phyloP scores from a whole-genome alignment of 2,888 invertebrate genomes.

The Globia sparganii region DNA sequence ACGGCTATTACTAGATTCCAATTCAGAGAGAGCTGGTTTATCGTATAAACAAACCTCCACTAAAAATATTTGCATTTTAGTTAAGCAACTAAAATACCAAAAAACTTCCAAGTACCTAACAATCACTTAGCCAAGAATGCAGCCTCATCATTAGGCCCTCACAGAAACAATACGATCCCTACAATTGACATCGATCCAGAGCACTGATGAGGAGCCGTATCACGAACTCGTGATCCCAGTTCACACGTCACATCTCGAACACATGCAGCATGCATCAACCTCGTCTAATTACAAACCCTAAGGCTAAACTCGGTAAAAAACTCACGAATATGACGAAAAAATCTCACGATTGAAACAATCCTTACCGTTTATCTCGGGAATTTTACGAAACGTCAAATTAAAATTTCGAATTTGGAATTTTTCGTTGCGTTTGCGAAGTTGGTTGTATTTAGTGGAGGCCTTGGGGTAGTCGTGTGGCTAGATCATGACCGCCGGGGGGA shows the following conservation, averaged over 20 bases:
- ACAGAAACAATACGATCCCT: constrained; percentile 55
- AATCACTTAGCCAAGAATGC: constrained; percentile 51
- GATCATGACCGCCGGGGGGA: constrained; percentile 80
- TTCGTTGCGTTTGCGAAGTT: constrained; percentile 56
- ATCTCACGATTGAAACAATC: constrained; percentile 68
- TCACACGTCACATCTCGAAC: constrained; percentile 67
- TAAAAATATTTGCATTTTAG: constrained; percentile 19
- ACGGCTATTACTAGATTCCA: neutral
- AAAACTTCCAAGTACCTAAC: constrained; percentile 35
- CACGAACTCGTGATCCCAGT: constrained; percentile 63
- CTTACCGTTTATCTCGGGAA: constrained; percentile 65
- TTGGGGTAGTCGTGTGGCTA: constrained; percentile 71
- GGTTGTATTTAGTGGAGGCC: constrained; percentile 69
- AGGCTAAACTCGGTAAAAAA: constrained; percentile 67
- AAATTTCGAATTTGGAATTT: constrained; percentile 60
- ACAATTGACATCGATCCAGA: constrained; percentile 66
- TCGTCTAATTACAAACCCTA: constrained; percentile 65
- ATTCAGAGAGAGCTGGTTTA: neutral
- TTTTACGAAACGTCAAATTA: constrained; percentile 71
- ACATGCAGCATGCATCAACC: constrained; percentile 65
- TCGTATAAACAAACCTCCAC: neutral
- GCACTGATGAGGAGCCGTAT: constrained; percentile 53
- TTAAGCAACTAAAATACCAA: constrained; percentile 36
- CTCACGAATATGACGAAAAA: constrained; percentile 69
- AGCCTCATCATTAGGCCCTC: constrained; percentile 43